phyloP scores from a whole-genome alignment of 64 coral and sea anemone genomes.

The Porites lutea region DNA sequence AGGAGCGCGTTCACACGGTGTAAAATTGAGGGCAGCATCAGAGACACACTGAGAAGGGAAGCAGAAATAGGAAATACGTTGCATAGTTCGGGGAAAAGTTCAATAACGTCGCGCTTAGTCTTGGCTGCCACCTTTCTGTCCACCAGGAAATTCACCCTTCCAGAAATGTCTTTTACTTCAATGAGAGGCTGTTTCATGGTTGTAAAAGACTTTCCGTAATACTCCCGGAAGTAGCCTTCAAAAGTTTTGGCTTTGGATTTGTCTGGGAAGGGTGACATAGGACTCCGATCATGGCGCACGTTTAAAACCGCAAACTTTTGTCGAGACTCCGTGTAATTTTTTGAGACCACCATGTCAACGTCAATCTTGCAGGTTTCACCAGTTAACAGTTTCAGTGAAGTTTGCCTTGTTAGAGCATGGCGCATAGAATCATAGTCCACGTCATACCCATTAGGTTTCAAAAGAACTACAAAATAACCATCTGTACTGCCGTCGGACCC shows the following conservation, averaged over 20 bases:
- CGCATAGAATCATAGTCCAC: constrained; percentile 2
- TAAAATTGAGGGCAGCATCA: constrained; percentile 82
- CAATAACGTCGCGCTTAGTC: constrained; percentile 56
- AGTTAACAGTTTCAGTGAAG: too few relatives aligned
- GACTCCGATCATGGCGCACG: constrained; percentile 50
- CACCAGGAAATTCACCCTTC: constrained; percentile 72
- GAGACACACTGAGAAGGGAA: constrained; percentile 48
- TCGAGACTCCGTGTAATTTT: constrained; percentile 23
- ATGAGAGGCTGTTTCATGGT: constrained; percentile 65
- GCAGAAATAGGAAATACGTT: constrained; percentile 21
- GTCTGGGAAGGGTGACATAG: constrained; percentile 72
- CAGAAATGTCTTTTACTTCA: constrained; percentile 60
- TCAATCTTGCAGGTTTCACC: background rate
- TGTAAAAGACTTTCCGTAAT: constrained; percentile 27
- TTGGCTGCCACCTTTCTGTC: constrained; percentile 63
- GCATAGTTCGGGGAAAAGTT: constrained; percentile 85
- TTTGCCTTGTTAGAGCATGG: background rate
- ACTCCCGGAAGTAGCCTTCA: constrained; percentile 60
- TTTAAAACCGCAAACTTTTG: constrained; percentile 52
- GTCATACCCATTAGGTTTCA: background rate
- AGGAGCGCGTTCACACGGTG: background rate
- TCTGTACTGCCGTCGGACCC: background rate
- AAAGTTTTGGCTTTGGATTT: constrained; percentile 67
- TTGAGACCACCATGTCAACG: constrained; percentile 32
- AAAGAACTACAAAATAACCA: constrained; percentile 71